phyloP scores from a whole-genome alignment of 2,888 invertebrate genomes.

The Theretra japonica region DNA sequence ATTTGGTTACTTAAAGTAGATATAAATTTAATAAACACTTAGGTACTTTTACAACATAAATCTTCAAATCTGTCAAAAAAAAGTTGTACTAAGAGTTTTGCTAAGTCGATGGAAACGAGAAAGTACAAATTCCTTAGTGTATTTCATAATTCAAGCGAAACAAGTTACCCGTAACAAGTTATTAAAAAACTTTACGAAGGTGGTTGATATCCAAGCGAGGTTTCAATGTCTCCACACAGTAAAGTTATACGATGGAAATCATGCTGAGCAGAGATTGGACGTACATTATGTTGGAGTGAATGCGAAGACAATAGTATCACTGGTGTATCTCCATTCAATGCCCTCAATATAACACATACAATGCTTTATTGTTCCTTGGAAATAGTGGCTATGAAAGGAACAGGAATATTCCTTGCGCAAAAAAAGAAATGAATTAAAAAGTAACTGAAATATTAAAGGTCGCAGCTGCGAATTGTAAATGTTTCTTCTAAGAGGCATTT shows the following conservation, averaged over 20 bases:
- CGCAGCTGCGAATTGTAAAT: background rate
- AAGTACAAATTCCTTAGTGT: too few relatives aligned
- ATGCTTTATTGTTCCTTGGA: background rate
- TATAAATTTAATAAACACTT: too few relatives aligned
- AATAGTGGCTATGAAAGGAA: background rate
- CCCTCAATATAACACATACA: background rate
- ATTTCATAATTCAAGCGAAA: background rate
- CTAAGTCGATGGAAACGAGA: too few relatives aligned
- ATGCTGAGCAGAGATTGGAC: background rate
- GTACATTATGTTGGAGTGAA: background rate
- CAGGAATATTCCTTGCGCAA: background rate
- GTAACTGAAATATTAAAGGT: background rate
- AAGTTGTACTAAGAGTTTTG: too few relatives aligned
- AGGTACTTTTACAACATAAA: too few relatives aligned
- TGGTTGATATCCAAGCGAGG: background rate
- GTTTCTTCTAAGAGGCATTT: background rate
- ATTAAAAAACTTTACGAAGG: background rate
- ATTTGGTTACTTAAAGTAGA: too few relatives aligned
- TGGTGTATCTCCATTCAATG: constrained; percentile 1
- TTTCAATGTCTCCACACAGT: background rate
- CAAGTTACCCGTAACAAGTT: background rate
- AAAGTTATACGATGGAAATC: background rate
- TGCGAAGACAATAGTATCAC: background rate
- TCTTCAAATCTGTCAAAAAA: too few relatives aligned
- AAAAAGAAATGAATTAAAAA: background rate